Base-by-base conservation (phyloP, 2,797 vertebrate species). In the Hippocampus kuda region DNA sequence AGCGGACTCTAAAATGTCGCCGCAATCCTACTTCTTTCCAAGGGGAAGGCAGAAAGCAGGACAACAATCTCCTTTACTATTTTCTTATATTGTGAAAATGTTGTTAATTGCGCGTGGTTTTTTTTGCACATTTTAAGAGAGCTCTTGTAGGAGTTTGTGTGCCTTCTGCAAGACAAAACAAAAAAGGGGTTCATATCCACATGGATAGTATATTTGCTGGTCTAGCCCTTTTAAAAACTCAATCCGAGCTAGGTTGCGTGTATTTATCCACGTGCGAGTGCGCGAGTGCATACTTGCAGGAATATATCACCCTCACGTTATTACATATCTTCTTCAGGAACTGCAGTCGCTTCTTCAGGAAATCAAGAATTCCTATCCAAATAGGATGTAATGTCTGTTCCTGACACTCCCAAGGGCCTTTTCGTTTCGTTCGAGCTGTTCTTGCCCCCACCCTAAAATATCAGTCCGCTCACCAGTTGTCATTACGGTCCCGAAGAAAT, bases 81-180 rank as follows among this genome's bases (percentile, higher is more conserved):
- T 69, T 46, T 66, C 75, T 74, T 76, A 68, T 74, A 69, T 77
- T 44, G 67, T 82, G 78, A 75, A 84, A 79, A 81, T 72, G 41
- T 79, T 83, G 75, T 81, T 78, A 86, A 82, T 71, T 53, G 66
- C 87, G 88, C 86, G 5, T 51, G 34, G 34, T 42, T 63, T 65
- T 88, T 89, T 89, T 91, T 91, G 88, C 89, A 90, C 90, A 91
- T 88, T 89, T 84, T 74, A 84, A 81, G 67, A 79, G 80, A 80
- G 16, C 66, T 81, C 80, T 80, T 77, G 76, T 88, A 74, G 82
- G 88, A 82, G 87, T 86, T 84, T 84, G 83, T 88, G 90, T 89
- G 89, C 88, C 90, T 92, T 90, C 81, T 78, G 78, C 68, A 68
- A 81, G 68, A 82, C 24, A 13, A 83, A 74, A 79, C 62, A 73